Percentiles rank a stretch among this genome's conserved stretches.
Evolutionary conservation across 1,140 invertebrate genomes (phyloP).

Genomic region (Hyposmocoma kahamanoa): DNA sequence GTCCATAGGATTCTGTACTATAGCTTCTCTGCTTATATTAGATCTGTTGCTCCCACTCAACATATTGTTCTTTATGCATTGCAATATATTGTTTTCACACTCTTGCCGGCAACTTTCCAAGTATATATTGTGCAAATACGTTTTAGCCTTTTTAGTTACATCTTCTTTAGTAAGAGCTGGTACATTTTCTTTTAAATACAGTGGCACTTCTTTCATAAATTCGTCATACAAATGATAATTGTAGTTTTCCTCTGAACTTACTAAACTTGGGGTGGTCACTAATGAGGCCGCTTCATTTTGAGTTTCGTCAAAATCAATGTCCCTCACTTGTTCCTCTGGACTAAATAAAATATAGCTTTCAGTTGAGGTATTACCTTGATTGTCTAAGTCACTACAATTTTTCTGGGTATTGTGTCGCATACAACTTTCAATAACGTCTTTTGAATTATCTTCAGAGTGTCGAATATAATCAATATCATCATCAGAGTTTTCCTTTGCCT

Average conservation of each 20-base stretch:
- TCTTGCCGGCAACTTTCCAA: conserved; percentile 11
- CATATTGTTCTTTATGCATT: conserved; percentile 7
- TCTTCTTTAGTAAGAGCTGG: conserved; percentile 20
- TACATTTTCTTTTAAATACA: conserved; percentile 22
- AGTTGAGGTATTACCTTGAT: neutral
- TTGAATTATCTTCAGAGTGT: neutral
- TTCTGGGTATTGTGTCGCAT: no score
- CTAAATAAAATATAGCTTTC: conserved; percentile 19
- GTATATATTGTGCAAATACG: conserved; percentile 17
- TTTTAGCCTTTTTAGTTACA: conserved; percentile 21
- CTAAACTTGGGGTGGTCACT: no score
- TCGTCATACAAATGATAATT: conserved; percentile 29
- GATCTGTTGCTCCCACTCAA: neutral
- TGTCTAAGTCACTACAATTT: neutral
- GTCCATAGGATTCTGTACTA: conserved; percentile 20
- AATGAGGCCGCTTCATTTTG: no score
- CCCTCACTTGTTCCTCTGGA: conserved; percentile 6
- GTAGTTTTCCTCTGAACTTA: conserved; percentile 6
- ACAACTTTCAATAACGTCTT: neutral
- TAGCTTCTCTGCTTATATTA: neutral
- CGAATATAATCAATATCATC: neutral
- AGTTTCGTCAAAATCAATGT: no score
- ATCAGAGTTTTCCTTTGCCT: neutral
- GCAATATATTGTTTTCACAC: conserved; percentile 11
- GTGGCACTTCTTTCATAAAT: conserved; percentile 28